A percentile compares a stretch with the other conserved stretches of the same genome.
phyloP scores from a whole-genome alignment of 2,888 invertebrate species.

The Lamproptera curius region DNA sequence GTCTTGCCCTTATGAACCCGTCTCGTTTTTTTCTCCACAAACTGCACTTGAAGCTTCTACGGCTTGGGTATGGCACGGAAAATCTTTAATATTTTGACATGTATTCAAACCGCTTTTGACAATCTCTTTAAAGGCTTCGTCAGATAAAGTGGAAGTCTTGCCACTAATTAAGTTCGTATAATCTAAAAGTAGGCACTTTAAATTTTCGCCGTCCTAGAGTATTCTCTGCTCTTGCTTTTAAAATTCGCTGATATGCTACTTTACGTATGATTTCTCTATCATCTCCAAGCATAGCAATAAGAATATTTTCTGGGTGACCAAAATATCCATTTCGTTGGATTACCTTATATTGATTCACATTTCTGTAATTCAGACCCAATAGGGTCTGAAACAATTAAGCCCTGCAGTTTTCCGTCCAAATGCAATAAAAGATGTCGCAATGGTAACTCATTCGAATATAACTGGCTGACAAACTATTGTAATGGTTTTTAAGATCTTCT shows the following conservation, averaged over 20 bases:
- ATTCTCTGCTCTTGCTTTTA: slow-evolving; percentile 18
- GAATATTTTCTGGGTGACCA: slow-evolving; percentile 17
- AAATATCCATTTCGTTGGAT: slow-evolving; percentile 18
- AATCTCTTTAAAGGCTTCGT: no score
- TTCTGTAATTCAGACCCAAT: background rate
- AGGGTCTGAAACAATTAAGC: background rate
- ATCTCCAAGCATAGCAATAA: slow-evolving; percentile 17
- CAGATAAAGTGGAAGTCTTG: background rate
- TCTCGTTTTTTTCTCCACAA: background rate
- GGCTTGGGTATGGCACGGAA: background rate
- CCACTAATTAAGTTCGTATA: background rate
- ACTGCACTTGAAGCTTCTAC: background rate
- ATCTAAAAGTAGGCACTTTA: slow-evolving; percentile 12
- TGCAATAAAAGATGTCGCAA: background rate
- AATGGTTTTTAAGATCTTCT: background rate
- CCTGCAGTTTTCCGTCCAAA: background rate
- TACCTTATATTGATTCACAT: background rate
- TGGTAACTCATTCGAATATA: background rate
- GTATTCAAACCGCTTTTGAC: no score
- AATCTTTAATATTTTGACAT: no score
- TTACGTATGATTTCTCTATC: slow-evolving; percentile 15
- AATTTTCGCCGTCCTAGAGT: slow-evolving; percentile 10
- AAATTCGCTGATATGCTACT: slow-evolving; percentile 12
- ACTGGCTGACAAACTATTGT: background rate
- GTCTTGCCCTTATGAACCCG: background rate